These are phyloP conservation scores for Eufriesea mexicana DNA, from an alignment of 1,140 invertebrate genomes.

Conservation along the genomic window DNA sequence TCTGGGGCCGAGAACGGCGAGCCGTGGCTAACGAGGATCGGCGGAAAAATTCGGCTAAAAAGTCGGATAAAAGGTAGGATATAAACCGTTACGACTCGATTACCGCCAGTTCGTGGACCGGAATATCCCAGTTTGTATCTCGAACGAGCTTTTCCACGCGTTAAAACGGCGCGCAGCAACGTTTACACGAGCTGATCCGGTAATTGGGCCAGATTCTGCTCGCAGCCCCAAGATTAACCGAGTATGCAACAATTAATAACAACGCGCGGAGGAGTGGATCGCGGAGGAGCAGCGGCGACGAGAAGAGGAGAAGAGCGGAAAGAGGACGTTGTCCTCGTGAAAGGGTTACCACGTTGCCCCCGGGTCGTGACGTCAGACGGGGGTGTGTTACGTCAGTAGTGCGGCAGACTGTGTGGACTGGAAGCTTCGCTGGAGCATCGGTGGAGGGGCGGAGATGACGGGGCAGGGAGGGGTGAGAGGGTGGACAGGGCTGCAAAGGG, in stretches of 20 bases:
- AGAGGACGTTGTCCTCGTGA: slow-evolving; percentile 64
- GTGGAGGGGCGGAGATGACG: not conserved
- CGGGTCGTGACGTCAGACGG: slow-evolving; percentile 72
- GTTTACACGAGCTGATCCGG: not conserved
- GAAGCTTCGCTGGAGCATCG: not conserved
- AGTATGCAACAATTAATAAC: not conserved
- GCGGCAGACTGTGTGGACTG: slow-evolving; percentile 66
- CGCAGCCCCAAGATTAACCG: not conserved
- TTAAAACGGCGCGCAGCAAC: not conserved
- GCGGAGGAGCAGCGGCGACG: not conserved
- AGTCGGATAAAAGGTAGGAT: too few relatives aligned
- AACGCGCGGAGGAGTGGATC: not conserved
- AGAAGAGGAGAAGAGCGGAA: slow-evolving; percentile 13
- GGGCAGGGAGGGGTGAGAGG: not conserved
- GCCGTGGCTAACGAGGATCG: too few relatives aligned
- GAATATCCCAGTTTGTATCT: too few relatives aligned
- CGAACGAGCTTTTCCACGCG: not conserved
- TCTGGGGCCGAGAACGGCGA: too few relatives aligned
- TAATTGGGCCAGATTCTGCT: not conserved
- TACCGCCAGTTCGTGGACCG: too few relatives aligned
- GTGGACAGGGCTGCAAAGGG: slow-evolving; percentile 13
- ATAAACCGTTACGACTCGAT: too few relatives aligned
- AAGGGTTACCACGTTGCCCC: slow-evolving; percentile 53
- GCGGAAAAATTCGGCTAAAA: too few relatives aligned
- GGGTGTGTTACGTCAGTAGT: slow-evolving; percentile 71